phyloP scores from a whole-genome alignment of 2,888 invertebrate species.

The Allygus modestus region DNA sequence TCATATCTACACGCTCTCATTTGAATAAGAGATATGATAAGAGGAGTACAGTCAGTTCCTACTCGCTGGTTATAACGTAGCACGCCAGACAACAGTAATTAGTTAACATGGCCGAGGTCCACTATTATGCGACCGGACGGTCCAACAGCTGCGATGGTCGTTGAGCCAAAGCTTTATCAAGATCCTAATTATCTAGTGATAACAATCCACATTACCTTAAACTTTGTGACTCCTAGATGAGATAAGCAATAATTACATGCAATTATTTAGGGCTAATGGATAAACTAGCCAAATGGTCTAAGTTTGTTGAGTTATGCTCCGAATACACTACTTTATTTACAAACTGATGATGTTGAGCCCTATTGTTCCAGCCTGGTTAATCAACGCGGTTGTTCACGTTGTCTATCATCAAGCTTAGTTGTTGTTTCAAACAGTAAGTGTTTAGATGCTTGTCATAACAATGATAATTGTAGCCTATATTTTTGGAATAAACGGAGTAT shows the following conservation, averaged over 20 bases:
- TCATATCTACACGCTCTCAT: neutral
- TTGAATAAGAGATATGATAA: conserved; percentile 28
- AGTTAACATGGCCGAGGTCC: conserved; percentile 41
- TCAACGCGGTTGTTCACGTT: too few species aligned
- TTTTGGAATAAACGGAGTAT: too few species aligned
- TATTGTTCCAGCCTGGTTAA: neutral
- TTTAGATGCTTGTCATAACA: too few species aligned
- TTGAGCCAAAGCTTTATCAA: conserved; percentile 59
- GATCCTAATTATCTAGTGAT: conserved; percentile 62
- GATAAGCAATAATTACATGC: conserved; percentile 56
- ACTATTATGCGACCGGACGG: neutral
- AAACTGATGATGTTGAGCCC: conserved; percentile 22
- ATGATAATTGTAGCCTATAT: too few species aligned
- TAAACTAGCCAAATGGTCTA: conserved; percentile 53
- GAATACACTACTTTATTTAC: conserved; percentile 29
- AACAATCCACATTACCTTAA: conserved; percentile 62
- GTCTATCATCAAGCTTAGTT: too few species aligned
- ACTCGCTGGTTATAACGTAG: neutral
- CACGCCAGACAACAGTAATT: conserved; percentile 13
- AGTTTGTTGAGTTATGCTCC: conserved; percentile 49
- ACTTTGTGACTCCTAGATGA: conserved; percentile 62
- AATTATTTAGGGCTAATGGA: conserved; percentile 61
- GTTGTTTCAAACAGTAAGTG: too few species aligned
- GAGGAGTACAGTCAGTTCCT: conserved; percentile 31
- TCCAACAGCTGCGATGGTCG: conserved; percentile 60